A percentile compares a stretch with the other conserved stretches of the same genome.
phyloP scores from a whole-genome alignment of 1,140 invertebrate species.

The Drosophila pachea region DNA sequence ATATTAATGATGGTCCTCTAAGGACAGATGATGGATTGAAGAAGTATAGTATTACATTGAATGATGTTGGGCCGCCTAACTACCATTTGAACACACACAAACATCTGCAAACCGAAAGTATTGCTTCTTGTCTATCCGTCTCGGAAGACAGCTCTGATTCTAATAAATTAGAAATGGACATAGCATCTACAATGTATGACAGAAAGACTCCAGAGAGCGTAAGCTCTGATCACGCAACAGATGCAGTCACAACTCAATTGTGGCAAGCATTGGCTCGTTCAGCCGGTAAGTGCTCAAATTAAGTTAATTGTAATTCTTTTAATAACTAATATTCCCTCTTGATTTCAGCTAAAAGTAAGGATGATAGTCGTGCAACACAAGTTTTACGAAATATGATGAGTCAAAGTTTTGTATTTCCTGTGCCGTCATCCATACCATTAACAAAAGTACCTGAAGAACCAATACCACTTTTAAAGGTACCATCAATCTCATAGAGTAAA shows the following conservation, averaged over 20 bases:
- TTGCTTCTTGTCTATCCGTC: slow-evolving; percentile 43
- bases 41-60: slow-evolving; percentile 66
- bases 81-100: slow-evolving; percentile 44
- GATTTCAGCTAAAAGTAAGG: slow-evolving; percentile 60
- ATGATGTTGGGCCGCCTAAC: slow-evolving; percentile 46
- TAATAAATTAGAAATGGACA: slow-evolving; percentile 77
- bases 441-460: slow-evolving; percentile 75
- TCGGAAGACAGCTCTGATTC: slow-evolving; percentile 75
- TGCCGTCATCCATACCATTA: slow-evolving; percentile 77
- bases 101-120: slow-evolving; percentile 45
- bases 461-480: slow-evolving; percentile 74
- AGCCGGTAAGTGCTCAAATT: slow-evolving; percentile 76
- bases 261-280: slow-evolving; percentile 81
- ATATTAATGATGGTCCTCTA: slow-evolving; percentile 45
- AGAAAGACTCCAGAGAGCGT: slow-evolving; percentile 80
- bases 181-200: slow-evolving; percentile 62
- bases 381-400: slow-evolving; percentile 86
- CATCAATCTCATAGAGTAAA: background rate
- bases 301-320: background rate
- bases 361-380: slow-evolving; percentile 85
- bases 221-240: slow-evolving; percentile 80
- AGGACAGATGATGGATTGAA: slow-evolving; percentile 49
- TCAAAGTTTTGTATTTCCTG: slow-evolving; percentile 85
- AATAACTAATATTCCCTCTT: background rate
- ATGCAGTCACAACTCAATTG: slow-evolving; percentile 81